Evolutionary conservation across 2,888 invertebrate species (phyloP).

Genomic region (Epirrhoe alternata): DNA sequence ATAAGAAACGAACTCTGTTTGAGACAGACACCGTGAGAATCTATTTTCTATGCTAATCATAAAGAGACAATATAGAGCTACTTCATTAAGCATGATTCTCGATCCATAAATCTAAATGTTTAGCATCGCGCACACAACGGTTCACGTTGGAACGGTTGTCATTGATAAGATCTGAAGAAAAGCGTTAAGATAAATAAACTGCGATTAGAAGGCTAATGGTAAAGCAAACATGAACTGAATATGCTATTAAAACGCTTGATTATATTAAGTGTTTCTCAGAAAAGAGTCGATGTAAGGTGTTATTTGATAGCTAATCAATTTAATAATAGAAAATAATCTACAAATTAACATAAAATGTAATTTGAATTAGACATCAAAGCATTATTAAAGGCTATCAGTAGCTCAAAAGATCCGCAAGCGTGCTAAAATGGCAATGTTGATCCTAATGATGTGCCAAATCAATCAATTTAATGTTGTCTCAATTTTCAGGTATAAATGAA

Average conservation of each 20-base stretch:
- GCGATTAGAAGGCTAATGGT: conserved; percentile 41
- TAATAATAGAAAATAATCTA: not conserved
- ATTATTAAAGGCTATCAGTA: not conserved
- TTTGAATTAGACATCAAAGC: not conserved
- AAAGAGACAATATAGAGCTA: conserved; percentile 69
- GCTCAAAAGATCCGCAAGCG: not conserved
- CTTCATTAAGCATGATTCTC: conserved; percentile 79
- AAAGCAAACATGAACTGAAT: conserved; percentile 39
- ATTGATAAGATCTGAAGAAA: conserved; percentile 61
- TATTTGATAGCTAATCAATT: conserved; percentile 8
- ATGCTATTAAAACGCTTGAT: conserved; percentile 24
- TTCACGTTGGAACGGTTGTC: conserved; percentile 39
- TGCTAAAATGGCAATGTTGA: not conserved
- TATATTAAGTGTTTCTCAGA: conserved; percentile 24
- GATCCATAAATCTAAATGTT: conserved; percentile 78
- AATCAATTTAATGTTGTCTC: conserved; percentile 36
- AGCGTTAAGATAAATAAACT: conserved; percentile 61
- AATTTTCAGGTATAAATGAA: conserved; percentile 69
- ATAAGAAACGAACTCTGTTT: conserved; percentile 50
- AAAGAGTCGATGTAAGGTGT: not conserved
- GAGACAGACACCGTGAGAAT: conserved; percentile 56
- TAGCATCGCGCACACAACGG: conserved; percentile 54
- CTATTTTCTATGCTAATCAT: conserved; percentile 63
- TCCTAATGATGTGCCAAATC: not conserved
- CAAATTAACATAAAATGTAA: not conserved